phyloP scores from a whole-genome alignment of 2,113 vertebrate species.

The Eupsittula cactorum region DNA sequence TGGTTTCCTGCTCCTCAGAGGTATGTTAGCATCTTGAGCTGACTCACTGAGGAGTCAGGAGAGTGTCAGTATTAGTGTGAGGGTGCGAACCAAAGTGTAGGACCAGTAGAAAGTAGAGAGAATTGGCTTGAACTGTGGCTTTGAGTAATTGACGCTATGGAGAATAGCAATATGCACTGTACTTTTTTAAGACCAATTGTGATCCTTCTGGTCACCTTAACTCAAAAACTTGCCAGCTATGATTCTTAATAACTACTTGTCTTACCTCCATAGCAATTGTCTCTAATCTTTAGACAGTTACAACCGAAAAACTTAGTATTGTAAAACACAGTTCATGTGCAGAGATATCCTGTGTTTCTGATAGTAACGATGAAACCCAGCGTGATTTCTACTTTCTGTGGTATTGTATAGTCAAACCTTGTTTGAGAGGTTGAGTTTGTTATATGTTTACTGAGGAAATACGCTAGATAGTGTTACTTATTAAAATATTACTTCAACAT shows the following conservation, averaged over 20 bases:
- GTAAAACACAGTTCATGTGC: neutral
- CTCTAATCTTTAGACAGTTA: neutral
- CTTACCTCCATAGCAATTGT: neutral
- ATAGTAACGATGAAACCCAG: neutral
- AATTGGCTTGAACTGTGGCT: neutral
- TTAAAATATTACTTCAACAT: neutral
- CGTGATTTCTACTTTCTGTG: neutral
- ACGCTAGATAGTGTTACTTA: neutral
- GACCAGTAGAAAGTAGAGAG: neutral
- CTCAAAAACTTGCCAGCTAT: neutral
- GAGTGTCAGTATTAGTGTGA: neutral
- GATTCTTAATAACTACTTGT: neutral
- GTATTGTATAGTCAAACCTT: neutral
- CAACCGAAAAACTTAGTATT: neutral
- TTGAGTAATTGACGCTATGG: neutral
- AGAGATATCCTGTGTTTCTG: neutral
- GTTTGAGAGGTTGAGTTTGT: neutral
- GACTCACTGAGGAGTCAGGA: neutral
- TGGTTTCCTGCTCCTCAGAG: neutral
- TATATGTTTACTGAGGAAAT: neutral
- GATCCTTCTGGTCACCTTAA: neutral
- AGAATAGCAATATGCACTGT: neutral
- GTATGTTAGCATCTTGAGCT: neutral
- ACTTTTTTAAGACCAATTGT: neutral
- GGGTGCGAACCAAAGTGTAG: neutral